Conservation (phyloP, 2,888 invertebrate species). For the Phaonia tiefii region DNA sequence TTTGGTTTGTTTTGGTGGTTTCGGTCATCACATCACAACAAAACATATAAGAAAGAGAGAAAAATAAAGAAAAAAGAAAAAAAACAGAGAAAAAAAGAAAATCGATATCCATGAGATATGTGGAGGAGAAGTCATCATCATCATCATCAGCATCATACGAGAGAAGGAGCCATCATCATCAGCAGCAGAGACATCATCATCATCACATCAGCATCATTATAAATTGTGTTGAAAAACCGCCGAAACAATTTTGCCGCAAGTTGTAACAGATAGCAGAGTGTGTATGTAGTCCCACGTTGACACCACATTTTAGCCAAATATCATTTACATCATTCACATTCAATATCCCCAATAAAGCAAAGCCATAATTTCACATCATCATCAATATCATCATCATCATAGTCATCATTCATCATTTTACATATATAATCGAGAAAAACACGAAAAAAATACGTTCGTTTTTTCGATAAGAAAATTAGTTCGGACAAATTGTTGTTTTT, state of each 20-base stretch:
- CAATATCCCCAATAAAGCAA: slow-evolving; percentile 65
- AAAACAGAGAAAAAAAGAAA: slow-evolving; percentile 66
- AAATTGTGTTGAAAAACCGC: too few species aligned
- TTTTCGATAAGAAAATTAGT: slow-evolving; percentile 82
- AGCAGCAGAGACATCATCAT: slow-evolving; percentile 19
- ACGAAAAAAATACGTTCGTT: slow-evolving; percentile 82
- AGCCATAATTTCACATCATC: slow-evolving; percentile 73
- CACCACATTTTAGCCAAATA: slow-evolving; percentile 78
- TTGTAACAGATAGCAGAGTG: slow-evolving; percentile 28
- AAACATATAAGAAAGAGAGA: slow-evolving; percentile 69
- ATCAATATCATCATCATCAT: slow-evolving; percentile 80
- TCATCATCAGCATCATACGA: background rate
- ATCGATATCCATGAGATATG: slow-evolving; percentile 42
- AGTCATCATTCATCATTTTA: slow-evolving; percentile 80
- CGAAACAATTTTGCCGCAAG: background rate
- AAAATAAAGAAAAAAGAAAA: slow-evolving; percentile 69
- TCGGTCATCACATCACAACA: slow-evolving; percentile 64
- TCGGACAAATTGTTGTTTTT: slow-evolving; percentile 80
- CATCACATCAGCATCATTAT: slow-evolving; percentile 45
- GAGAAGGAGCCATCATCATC: slow-evolving; percentile 14
- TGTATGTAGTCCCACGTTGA: slow-evolving; percentile 74
- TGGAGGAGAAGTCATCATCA: background rate
- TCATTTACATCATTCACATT: slow-evolving; percentile 66
- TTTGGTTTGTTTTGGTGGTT: slow-evolving; percentile 46
- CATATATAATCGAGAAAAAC: slow-evolving; percentile 78